These are phyloP conservation scores for Pilophorus perplexus DNA, from an alignment of 2,888 invertebrate species.

Conservation along the genomic window DNA sequence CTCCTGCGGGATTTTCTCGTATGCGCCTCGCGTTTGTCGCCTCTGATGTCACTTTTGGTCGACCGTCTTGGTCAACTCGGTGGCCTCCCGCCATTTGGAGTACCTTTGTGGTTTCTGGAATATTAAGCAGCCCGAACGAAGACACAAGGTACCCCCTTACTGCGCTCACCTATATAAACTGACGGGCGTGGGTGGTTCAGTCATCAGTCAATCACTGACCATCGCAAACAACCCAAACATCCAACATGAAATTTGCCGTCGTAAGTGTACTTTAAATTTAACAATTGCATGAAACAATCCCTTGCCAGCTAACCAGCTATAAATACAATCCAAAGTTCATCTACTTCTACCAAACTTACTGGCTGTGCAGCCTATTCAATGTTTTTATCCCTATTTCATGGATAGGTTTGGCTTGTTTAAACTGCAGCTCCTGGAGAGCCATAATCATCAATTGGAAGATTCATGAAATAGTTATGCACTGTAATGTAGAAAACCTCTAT, in stretches of 20 bases:
- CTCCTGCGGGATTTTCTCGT: too few species aligned
- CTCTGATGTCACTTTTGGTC: constrained; percentile 17
- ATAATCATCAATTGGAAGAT: neutral
- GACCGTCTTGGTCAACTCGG: constrained; percentile 21
- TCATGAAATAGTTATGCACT: too few species aligned
- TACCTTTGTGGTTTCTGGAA: neutral
- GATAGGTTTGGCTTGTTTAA: too few species aligned
- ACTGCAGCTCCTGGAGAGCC: too few species aligned
- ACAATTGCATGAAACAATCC: neutral
- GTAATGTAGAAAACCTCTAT: too few species aligned
- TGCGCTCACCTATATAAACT: constrained; percentile 5
- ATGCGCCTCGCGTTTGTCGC: too few species aligned
- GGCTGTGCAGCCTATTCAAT: too few species aligned
- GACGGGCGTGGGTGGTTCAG: neutral
- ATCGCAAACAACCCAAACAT: neutral
- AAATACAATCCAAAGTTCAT: too few species aligned
- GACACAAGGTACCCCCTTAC: neutral
- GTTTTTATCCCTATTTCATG: too few species aligned
- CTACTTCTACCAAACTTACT: too few species aligned
- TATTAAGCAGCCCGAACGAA: constrained; percentile 5
- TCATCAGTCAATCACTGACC: constrained; percentile 17
- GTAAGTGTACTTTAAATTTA: neutral
- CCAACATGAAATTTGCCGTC: constrained; percentile 18
- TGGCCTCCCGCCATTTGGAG: neutral
- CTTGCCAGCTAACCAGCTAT: too few species aligned